Evolutionary conservation across 1,140 invertebrate genomes (phyloP), one percentile per base, ranked within the genome.

Genomic region (Drosophila ficusphila): DNA sequence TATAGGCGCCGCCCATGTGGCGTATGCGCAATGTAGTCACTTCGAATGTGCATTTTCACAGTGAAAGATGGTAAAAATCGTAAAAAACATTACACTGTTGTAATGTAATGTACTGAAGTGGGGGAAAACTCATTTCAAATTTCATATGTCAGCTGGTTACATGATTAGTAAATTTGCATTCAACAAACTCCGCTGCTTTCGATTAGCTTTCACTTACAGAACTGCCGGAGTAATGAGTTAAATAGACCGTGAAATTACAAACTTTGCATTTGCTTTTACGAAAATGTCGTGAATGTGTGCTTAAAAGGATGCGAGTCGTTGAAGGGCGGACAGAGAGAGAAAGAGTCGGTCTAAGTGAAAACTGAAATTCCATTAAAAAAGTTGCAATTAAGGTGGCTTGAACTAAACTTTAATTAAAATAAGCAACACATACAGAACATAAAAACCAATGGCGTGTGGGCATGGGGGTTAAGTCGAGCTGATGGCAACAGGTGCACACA

Each of bases 51-150:
- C 86, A 90, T 90, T 88, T 73, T 69, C 72, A 41, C 89, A 74
- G 77, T 90, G 89, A 90, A 90, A 90, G 89, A 90, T 90, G 89
- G 89, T 90, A 90, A 90, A 90, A 90, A 90, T 89, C 85, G 77
- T 88, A 90, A 90, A 90, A 75, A 68, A 62, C 38, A 53, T 39
- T 62, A 54, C 56, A 57, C 3, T 7, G 8, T 14, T 3, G 36
- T 18, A 16, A 14, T 56, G 52, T 62, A 64, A 44, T 31, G 42
- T 14, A n/a, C 4, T 34, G 76, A 53, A 42, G 25, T 48, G n/a
- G 11, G 9, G 57, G 38, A 42, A 57, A 52, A 60, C 60, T 60
- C 65, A 67, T 77, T 86, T 86, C 71, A 90, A 90, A 90, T 90
- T 90, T 90, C 89, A 90, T 90, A 90, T 90, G 89, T 78, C 67